These are phyloP conservation scores for Coecobrya sp. DNA, from an alignment of 2,888 invertebrate genomes.

Conservation along the genomic window DNA sequence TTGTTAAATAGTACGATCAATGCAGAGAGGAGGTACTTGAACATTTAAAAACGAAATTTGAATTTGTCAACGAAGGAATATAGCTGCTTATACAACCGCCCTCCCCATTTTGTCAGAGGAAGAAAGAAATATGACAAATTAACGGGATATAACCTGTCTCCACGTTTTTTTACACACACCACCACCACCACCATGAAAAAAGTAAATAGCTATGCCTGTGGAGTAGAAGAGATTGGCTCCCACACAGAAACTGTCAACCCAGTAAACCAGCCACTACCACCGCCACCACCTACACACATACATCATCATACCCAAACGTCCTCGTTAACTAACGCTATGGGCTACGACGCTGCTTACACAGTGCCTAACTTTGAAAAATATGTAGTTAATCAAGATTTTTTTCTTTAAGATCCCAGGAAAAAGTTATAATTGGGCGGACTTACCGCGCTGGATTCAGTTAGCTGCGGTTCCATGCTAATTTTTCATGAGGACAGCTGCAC, in stretches of 20 bases:
- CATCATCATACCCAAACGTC: neutral
- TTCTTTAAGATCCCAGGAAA: neutral
- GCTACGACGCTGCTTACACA: neutral
- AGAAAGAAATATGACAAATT: constrained; percentile 38
- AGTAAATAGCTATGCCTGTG: neutral
- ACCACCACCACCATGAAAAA: neutral
- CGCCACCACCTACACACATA: too few species aligned
- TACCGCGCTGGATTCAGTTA: constrained; percentile 32
- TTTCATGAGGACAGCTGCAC: constrained; percentile 12
- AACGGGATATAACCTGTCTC: constrained; percentile 6
- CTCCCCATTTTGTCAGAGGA: neutral
- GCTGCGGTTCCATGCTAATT: constrained; percentile 14
- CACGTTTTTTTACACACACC: neutral
- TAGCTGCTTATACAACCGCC: neutral
- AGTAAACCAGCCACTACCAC: neutral
- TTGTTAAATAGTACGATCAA: neutral
- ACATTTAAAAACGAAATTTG: neutral
- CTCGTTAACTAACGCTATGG: neutral
- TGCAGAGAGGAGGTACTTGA: neutral
- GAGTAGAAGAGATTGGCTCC: neutral
- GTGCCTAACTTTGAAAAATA: neutral
- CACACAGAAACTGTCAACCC: neutral
- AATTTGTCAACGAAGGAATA: constrained; percentile 30
- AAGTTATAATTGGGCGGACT: constrained; percentile 64
- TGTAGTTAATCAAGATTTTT: neutral